Evolutionary conservation across 1,140 invertebrate genomes (phyloP).

Genomic region (Drosophila melanogaster): DNA sequence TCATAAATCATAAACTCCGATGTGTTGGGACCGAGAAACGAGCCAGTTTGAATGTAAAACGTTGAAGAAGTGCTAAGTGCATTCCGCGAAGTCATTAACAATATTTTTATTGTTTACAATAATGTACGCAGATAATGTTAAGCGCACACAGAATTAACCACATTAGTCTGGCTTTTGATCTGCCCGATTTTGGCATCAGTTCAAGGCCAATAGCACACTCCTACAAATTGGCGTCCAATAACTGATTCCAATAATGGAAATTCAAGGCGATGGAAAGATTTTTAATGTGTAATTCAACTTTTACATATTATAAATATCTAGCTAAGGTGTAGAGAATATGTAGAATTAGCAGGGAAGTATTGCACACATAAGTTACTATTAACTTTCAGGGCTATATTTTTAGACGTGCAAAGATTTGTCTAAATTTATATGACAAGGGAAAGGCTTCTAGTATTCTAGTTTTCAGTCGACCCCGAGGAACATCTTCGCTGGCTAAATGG

Average conservation of each 20-base stretch:
- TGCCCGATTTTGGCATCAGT: slow-evolving; percentile 55
- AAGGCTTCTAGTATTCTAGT: slow-evolving; percentile 58
- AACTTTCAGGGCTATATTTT: not conserved
- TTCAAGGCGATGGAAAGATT: too few relatives aligned
- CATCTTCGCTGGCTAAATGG: slow-evolving; percentile 45
- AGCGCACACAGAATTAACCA: slow-evolving; percentile 27
- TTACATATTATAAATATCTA: not conserved
- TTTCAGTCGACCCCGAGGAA: slow-evolving; percentile 35
- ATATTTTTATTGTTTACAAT: slow-evolving; percentile 63
- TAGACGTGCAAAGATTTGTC: not conserved
- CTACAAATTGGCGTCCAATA: not conserved
- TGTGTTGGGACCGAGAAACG: slow-evolving; percentile 30
- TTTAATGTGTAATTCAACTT: too few relatives aligned
- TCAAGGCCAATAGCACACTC: slow-evolving; percentile 45
- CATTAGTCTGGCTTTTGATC: slow-evolving; percentile 49
- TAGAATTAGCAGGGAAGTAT: too few relatives aligned
- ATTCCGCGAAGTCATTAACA: slow-evolving; percentile 63
- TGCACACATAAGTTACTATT: too few relatives aligned
- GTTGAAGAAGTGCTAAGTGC: slow-evolving; percentile 76
- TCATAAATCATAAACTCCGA: slow-evolving; percentile 76
- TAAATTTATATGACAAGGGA: slow-evolving; percentile 40
- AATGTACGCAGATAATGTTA: slow-evolving; percentile 28
- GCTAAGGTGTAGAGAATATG: too few relatives aligned
- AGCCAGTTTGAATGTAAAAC: slow-evolving; percentile 56
- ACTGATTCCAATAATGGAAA: too few relatives aligned